Percentiles rank a stretch among this genome's conserved stretches.
Conservation (phyloP, 2,888 invertebrate genomes). For the Calephelis perditalis region DNA sequence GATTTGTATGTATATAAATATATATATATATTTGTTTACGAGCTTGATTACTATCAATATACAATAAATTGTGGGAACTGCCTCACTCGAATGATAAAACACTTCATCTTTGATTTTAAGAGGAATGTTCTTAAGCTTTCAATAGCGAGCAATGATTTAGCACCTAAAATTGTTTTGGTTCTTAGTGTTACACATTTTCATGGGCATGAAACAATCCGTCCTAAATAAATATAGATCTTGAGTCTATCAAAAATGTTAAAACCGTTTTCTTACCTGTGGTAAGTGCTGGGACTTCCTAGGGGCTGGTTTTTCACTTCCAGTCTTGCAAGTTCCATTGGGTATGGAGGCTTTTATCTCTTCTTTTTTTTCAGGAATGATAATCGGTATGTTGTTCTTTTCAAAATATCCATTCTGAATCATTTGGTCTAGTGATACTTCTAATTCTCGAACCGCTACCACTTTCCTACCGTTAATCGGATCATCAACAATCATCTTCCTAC, state of each 20-base stretch:
- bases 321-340: constrained; percentile 63
- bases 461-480: constrained; percentile 64
- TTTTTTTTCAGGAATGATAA: constrained; percentile 46
- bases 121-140: no score
- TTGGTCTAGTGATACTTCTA: constrained; percentile 71
- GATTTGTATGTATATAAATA: no score
- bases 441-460: constrained; percentile 65
- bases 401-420: constrained; percentile 74
- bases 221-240: no score
- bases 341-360: constrained; percentile 46
- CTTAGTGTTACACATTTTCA: no score
- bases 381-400: constrained; percentile 69
- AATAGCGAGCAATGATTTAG: no score
- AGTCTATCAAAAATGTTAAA: constrained; percentile 1
- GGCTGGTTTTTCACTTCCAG: constrained; percentile 42
- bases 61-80: no score
- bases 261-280: constrained; percentile 52
- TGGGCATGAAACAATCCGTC: no score
- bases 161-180: no score
- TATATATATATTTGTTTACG: no score
- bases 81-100: no score
- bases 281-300: constrained; percentile 56
- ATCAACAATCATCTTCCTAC: constrained; percentile 68
- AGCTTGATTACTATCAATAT: no score
- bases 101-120: no score